Evolutionary conservation across 2,113 vertebrate species (phyloP).

Genomic region (Sapajus apella): DNA sequence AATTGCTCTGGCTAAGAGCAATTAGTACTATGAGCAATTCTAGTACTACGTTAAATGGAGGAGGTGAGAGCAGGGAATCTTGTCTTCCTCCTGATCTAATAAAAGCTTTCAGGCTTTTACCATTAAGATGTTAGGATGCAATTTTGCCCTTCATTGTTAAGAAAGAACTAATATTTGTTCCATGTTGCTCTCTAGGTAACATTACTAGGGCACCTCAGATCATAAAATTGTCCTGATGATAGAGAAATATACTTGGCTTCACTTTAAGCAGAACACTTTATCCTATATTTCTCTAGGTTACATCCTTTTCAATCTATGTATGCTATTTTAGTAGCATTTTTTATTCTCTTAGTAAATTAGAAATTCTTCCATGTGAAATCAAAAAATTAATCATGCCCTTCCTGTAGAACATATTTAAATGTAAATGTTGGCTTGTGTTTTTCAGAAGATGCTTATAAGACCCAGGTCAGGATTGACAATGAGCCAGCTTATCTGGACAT

Average conservation of each 20-base stretch:
- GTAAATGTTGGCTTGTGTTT: conserved; percentile 56
- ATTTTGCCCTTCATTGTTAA: background rate
- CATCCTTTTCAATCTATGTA: background rate
- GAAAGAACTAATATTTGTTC: background rate
- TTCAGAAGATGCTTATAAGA: conserved; percentile 88
- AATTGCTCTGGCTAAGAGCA: background rate
- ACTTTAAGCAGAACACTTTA: background rate
- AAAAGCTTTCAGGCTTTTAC: background rate
- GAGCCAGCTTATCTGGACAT: conserved; percentile 86
- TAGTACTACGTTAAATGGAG: background rate
- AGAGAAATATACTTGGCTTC: background rate
- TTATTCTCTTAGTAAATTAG: background rate
- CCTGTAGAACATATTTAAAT: background rate
- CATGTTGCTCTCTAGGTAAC: background rate
- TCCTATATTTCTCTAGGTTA: background rate
- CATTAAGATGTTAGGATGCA: background rate
- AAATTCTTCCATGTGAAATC: background rate
- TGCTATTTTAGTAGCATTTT: background rate
- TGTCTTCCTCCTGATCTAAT: background rate
- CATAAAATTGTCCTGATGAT: background rate
- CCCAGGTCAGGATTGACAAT: conserved; percentile 85
- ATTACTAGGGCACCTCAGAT: background rate
- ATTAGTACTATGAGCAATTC: background rate
- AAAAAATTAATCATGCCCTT: background rate
- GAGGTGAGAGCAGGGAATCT: background rate